phyloP scores from a whole-genome alignment of 2,888 invertebrate genomes.

The Oscheius onirici region DNA sequence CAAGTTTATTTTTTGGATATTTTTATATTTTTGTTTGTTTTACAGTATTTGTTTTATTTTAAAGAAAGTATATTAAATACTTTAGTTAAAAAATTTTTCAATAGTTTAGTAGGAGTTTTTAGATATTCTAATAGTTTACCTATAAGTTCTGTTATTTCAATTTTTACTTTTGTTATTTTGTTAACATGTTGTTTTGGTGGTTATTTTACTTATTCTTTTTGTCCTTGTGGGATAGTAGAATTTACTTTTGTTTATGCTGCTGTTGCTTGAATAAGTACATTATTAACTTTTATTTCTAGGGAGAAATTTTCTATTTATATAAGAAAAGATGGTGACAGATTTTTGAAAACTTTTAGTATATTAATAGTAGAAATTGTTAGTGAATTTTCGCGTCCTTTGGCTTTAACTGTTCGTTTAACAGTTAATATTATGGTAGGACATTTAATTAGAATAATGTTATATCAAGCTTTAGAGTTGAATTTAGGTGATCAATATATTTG shows the following conservation, averaged over 20 bases:
- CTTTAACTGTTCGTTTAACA: conserved; percentile 61
- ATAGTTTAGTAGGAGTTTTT: conserved; percentile 56
- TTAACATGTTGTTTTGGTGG: conserved; percentile 71
- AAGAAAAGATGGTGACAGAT: conserved; percentile 54
- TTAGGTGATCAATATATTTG: conserved; percentile 57
- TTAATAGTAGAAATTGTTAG: conserved; percentile 59
- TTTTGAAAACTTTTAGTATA: conserved; percentile 58
- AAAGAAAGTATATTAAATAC: conserved; percentile 55
- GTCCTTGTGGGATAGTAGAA: conserved; percentile 60
- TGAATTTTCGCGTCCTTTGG: conserved; percentile 62
- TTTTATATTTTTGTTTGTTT: conserved; percentile 61
- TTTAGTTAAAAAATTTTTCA: conserved; percentile 57
- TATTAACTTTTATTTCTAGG: conserved; percentile 57
- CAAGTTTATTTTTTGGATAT: conserved; percentile 59
- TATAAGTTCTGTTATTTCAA: conserved; percentile 49
- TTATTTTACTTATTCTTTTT: conserved; percentile 67
- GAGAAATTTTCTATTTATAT: conserved; percentile 60
- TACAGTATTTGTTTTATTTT: conserved; percentile 60
- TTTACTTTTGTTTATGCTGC: conserved; percentile 75
- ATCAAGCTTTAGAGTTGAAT: conserved; percentile 51
- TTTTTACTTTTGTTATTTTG: conserved; percentile 70
- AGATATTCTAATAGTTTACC: conserved; percentile 51
- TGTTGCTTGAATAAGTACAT: conserved; percentile 55
- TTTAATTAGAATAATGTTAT: conserved; percentile 56
- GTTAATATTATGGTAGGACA: conserved; percentile 65